Evolutionary conservation across 2,888 invertebrate species (phyloP), one percentile per base, ranked within the genome.

Genomic region (Caenorhabditis japonica): DNA sequence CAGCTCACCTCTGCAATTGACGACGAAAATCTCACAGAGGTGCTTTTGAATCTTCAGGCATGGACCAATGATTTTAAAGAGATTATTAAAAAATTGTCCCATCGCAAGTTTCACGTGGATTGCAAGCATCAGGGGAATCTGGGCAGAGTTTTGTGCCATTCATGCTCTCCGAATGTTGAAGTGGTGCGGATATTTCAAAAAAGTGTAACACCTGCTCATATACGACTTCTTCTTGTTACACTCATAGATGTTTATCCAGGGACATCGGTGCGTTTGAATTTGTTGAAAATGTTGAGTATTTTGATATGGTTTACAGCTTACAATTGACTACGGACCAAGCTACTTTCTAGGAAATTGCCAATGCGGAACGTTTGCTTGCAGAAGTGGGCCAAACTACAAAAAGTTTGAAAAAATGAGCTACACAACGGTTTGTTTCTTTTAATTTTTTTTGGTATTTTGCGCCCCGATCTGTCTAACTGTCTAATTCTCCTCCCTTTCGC

Each of bases 261-360:
- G 2, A 39, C 38, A 19, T 30, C 33, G 58, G 58, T 58, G 21
- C 2, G 46, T 43, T 41, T 17, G 15, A 10, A 41, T n/a, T 17
- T 17, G 8, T 30, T 30, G 15, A 4, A 12, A 41, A 17, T 4
- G 19, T 4, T 25, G 17, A 44, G 23, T 23, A 10, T 44, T 21
- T 23, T n/a, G n/a, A n/a, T n/a, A n/a, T n/a, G 13, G 3, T 44
- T 58, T 58, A n/a, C 23, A 59, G 59, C 25, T 59, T 7, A 49
- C 59, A 1, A 38, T 59, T 27, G 59, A 59, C 49, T 59, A 59
- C 21, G 59, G 59, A 3, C 5, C 1, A 7, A 7, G 23, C 2
- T 59, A 59, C 17, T n/a, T 49, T 7, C 10, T 21, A 4, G 13
- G 27, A 10, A 10, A 13, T 7, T 49, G 49, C 19, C 1, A n/a